Base-by-base conservation (phyloP, 1,140 invertebrate genomes). In the Popillia japonica region DNA sequence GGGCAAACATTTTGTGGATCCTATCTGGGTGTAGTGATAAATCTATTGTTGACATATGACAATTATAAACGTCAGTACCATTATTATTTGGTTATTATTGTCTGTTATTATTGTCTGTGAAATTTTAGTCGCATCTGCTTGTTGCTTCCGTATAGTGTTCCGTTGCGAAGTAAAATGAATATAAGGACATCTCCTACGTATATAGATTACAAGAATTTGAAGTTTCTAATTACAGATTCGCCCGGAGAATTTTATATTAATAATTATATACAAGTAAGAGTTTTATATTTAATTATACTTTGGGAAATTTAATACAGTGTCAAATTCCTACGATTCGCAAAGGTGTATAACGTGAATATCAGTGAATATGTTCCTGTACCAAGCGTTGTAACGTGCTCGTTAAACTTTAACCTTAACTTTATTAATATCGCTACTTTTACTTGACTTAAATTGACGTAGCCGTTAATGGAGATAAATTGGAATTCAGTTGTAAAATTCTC, bases 221-320 rank as follows among this genome's bases (percentile, higher is more conserved):
- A 42, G 17, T 74, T 74, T 20, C 27, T 74, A 42, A 44, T 74
- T 9, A 74, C 72, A 41, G 41, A 74, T 74, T 14, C 72, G 0
- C 72, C 72, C 4, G 72, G 40, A 20, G 40, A 41, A 20, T 74
- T 74, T 74, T 41, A 74, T 42, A 74, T 74, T 40, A 74, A 40
- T n/a, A 74, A 20, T 41, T 74, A 41, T 74, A 44, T 74, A 41
- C 72, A 74, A 41, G 72, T 74, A 74, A 74, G 72, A 34, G 22
- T 27, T 68, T 68, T 68, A 2, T 4, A 7, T 34, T 68, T 27
- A 27, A 9, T 27, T 68, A 34, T 68, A 34, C 7, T 23, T 68
- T 10, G 2, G 44, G 2, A 17, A 20, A 55, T 17, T 17, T 55
- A 48, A 48, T n/a, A 55, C 44, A n/a, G n/a, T 34, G 27, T 4